Evolutionary conservation across 1,140 invertebrate species (phyloP).

Genomic region (Augochlora pura): DNA sequence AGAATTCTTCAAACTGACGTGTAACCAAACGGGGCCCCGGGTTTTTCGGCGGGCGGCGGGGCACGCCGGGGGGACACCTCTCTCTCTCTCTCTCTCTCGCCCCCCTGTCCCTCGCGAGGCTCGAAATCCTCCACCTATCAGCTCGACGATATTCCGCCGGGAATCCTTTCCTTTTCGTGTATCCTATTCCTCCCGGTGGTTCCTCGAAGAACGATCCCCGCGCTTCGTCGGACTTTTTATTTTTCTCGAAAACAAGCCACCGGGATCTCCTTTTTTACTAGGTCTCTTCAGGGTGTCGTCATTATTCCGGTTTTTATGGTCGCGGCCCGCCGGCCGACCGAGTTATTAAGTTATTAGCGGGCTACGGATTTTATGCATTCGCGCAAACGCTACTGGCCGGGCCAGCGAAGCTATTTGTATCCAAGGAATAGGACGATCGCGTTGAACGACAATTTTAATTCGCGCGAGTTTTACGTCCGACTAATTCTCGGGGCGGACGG

Average conservation of each 20-base stretch:
- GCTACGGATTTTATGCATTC: too few species aligned
- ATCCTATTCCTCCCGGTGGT: conserved; percentile 44
- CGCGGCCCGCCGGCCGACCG: not conserved
- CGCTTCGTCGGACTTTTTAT: conserved; percentile 13
- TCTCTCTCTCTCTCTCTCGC: too few species aligned
- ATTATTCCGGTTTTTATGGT: conserved; percentile 3
- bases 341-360: not conserved
- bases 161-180: conserved; percentile 38
- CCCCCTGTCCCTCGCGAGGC: conserved; percentile 29
- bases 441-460: too few species aligned
- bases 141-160: conserved; percentile 41
- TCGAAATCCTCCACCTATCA: conserved; percentile 67
- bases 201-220: conserved; percentile 28
- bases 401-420: too few species aligned
- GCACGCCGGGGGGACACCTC: not conserved
- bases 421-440: too few species aligned
- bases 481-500: too few species aligned
- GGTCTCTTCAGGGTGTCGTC: not conserved
- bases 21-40: conserved; percentile 74
- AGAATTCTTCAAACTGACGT: conserved; percentile 80
- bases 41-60: conserved; percentile 58
- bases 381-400: too few species aligned
- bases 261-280: too few species aligned
- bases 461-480: too few species aligned
- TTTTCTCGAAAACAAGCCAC: conserved; percentile 1